Evolutionary conservation across 2,113 vertebrate species (phyloP).

Genomic region (Cnemophilus loriae): DNA sequence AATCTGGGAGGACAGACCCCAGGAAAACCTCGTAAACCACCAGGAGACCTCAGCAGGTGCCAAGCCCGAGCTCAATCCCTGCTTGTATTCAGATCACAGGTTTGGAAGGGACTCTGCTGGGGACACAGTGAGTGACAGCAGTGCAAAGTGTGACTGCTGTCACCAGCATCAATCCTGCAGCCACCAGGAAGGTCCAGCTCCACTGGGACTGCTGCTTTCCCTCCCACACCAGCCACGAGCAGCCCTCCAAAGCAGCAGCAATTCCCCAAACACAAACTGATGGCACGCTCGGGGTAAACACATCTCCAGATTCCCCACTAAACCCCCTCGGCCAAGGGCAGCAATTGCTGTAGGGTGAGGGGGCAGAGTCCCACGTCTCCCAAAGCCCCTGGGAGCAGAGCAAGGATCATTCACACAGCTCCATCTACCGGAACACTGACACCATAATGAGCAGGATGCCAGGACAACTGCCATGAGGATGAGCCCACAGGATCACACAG

Average conservation of each 20-base stretch:
- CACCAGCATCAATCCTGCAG: neutral
- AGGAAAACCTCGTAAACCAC: neutral
- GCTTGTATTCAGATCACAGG: too few relatives aligned
- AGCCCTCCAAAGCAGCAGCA: neutral
- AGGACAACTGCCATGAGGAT: neutral
- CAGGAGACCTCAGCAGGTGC: neutral
- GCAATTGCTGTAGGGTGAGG: rapidly evolving
- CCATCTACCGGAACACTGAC: neutral
- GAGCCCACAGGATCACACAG: neutral
- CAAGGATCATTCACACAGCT: rapidly evolving
- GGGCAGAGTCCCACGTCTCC: neutral
- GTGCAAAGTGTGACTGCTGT: neutral
- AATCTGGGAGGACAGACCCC: neutral
- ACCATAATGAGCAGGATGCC: neutral
- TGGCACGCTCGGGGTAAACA: neutral
- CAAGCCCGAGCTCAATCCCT: neutral
- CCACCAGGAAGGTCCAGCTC: neutral
- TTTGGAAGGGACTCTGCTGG: neutral
- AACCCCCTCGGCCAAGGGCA: neutral
- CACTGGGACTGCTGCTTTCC: rapidly evolving
- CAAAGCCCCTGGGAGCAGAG: neutral
- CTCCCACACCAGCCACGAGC: neutral
- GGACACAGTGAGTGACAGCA: neutral
- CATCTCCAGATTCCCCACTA: neutral
- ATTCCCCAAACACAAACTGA: neutral